Percentiles rank a stretch among this genome's conserved stretches.
Conservation (phyloP, 2,113 vertebrate genomes). For the Cheirogaleus medius region DNA sequence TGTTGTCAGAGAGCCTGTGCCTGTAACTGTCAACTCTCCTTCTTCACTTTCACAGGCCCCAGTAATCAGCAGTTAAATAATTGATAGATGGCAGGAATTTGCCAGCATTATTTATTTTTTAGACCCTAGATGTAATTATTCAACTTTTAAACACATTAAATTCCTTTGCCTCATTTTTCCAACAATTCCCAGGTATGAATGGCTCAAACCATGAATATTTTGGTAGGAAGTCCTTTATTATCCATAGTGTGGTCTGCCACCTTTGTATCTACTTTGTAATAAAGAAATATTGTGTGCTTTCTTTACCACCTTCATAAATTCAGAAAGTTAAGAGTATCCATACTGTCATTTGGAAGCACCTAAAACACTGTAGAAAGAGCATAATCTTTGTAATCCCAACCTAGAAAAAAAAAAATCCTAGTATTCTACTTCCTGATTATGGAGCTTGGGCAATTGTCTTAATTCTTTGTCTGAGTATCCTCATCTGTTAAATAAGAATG, state of each 20-base stretch:
- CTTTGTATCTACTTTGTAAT: background rate
- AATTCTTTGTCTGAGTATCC: background rate
- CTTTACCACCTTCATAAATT: background rate
- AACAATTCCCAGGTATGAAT: background rate
- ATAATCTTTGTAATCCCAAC: background rate
- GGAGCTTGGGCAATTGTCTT: background rate
- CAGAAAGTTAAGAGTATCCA: background rate
- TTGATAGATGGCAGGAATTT: background rate
- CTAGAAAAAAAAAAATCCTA: background rate
- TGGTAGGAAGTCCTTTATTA: background rate
- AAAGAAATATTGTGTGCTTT: background rate
- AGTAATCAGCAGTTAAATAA: background rate
- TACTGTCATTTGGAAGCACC: background rate
- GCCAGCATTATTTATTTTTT: background rate
- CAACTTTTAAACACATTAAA: background rate
- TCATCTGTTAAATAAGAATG: background rate
- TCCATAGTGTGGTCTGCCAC: background rate
- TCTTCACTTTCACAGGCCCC: rapidly evolving
- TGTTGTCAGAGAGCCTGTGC: background rate
- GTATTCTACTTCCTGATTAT: background rate
- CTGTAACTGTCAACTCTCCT: background rate
- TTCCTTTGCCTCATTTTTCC: background rate
- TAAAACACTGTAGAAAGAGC: background rate
- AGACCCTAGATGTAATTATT: background rate
- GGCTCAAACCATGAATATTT: background rate